Evolutionary conservation across 2,113 vertebrate species (phyloP).

Genomic region (Abramis brama): DNA sequence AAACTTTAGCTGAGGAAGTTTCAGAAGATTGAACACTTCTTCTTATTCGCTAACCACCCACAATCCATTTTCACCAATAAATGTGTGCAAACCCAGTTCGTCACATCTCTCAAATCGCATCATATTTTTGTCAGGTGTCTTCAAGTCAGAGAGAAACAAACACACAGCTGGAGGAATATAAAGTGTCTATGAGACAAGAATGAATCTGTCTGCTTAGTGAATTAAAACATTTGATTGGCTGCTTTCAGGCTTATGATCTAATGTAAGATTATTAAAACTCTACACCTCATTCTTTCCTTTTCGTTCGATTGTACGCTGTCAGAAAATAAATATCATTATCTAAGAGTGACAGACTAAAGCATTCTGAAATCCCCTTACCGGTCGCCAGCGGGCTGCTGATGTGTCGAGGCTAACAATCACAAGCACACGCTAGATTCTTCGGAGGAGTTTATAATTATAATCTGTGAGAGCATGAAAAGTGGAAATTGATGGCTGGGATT

Average conservation of each 20-base stretch:
- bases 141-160: not conserved
- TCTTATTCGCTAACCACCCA: no score
- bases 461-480: constrained; percentile 47
- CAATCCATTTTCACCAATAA: not conserved
- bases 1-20: no score
- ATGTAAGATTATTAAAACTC: constrained; percentile 5
- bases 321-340: constrained; percentile 43
- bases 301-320: not conserved
- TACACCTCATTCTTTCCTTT: constrained; percentile 4
- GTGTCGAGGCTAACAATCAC: constrained; percentile 30
- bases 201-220: not conserved
- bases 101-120: not conserved
- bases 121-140: not conserved
- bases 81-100: not conserved
- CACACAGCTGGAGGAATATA: not conserved
- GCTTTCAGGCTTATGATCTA: constrained; percentile 2
- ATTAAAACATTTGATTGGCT: not conserved
- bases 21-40: no score
- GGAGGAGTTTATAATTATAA: constrained; percentile 50
- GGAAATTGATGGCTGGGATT: constrained; percentile 34
- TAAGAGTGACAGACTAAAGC: constrained; percentile 41
- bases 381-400: not conserved
- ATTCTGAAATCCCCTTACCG: not conserved
- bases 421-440: constrained; percentile 22
- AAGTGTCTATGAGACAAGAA: not conserved